A percentile compares a stretch with the other conserved stretches of the same genome.
Conservation (phyloP, 2,888 invertebrate species). For the Diachrysia chrysitis region DNA sequence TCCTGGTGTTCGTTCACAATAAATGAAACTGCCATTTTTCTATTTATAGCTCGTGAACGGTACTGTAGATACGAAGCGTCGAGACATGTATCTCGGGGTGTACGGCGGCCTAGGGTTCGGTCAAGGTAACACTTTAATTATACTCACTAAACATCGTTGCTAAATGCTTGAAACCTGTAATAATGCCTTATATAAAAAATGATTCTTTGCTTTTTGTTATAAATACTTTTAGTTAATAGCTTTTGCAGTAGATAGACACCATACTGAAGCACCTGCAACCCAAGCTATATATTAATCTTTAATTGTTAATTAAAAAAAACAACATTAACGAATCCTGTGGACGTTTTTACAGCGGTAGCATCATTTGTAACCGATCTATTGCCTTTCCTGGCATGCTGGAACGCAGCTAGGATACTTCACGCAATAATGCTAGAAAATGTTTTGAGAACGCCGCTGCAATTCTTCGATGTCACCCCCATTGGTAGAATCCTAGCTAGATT, state of each 20-base stretch:
- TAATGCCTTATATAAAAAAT: background rate
- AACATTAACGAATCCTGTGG: constrained; percentile 54
- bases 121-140: constrained; percentile 91
- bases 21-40: background rate
- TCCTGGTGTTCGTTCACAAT: too few species aligned
- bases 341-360: constrained; percentile 91
- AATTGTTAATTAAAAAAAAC: background rate
- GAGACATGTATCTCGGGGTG: constrained; percentile 95
- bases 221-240: too few species aligned
- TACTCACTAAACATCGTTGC: background rate
- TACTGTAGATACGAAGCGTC: constrained; percentile 87
- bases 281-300: too few species aligned
- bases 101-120: constrained; percentile 96
- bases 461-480: constrained; percentile 94
- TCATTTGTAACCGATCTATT: constrained; percentile 91
- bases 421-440: constrained; percentile 89
- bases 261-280: too few species aligned
- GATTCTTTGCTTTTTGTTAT: background rate
- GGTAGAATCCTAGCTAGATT: constrained; percentile 93
- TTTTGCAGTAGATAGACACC: too few species aligned
- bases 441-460: constrained; percentile 91
- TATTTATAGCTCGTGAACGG: constrained; percentile 81
- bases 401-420: constrained; percentile 91
- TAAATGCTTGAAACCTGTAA: background rate
- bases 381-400: constrained; percentile 91